Base-by-base conservation (phyloP, 2,888 invertebrate species). In the Pammene fasciana region DNA sequence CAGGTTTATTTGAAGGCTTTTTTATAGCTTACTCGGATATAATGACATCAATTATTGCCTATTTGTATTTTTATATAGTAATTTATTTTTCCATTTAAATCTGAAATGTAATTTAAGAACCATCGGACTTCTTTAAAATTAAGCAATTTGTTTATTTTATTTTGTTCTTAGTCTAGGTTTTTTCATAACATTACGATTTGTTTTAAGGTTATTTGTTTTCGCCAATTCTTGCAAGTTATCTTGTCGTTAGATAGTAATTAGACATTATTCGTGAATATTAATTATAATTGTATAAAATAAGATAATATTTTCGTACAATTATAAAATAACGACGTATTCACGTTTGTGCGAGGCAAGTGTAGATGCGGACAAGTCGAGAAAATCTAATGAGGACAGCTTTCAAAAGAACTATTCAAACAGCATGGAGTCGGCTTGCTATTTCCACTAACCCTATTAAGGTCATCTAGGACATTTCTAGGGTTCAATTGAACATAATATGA, bases 361-460 rank as follows among this genome's bases (percentile, higher is more conserved):
- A 62, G 64, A 54, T 13, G 11, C 14, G 45, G 54, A 54, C 54
- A 64, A 45, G 54, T 43, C 13, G 36, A 45, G 55, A 14, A 34
- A 60, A 65, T 65, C 64, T 65, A 65, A 65, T 65, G 64, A 65
- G 62, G 64, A 11, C 34, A 45, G 45, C 52, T 45, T 45, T 65
- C 45, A 65, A 65, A 65, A 45, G 55, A 36, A 43, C 64, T 45
- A 55, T 65, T 65, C 64, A 55, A 65, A 65, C 45, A 55, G 38
- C 64, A 34, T 34, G 43, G 18, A 41, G 50, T 36, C 14, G 46
- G 61, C 61, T 41, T 50, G 26, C 52, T 62, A 38, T 50, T 60
- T 18, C 38, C 26, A 4, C 26, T 7, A 52, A 50, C 62, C 41
- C 50, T 50, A 62, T 62, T 50, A 41, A 52, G 46, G 60, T 7